Conservation (phyloP, 2,113 vertebrate genomes). For the Phocoena sinus region DNA sequence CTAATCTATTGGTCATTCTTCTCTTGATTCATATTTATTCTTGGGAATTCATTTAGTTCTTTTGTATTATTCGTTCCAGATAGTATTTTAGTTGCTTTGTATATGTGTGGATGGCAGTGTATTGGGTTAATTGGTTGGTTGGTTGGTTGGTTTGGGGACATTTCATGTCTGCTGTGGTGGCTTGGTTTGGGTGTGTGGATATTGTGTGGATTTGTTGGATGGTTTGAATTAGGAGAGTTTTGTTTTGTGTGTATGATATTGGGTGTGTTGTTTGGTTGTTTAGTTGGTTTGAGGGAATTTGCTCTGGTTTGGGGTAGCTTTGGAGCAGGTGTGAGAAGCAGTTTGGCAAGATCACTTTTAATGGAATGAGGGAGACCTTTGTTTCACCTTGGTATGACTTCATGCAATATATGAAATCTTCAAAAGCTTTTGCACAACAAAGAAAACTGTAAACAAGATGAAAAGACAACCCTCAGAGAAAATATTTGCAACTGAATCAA, state of each 20-base stretch:
- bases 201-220: not conserved
- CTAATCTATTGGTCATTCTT: not conserved
- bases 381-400: not conserved
- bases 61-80: not conserved
- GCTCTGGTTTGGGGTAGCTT: not conserved
- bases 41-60: not conserved
- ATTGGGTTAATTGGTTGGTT: not conserved
- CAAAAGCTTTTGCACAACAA: too few species aligned
- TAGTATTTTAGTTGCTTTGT: not conserved
- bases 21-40: not conserved
- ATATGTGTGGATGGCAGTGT: not conserved
- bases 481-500: too few species aligned
- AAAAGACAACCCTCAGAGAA: too few species aligned
- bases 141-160: not conserved
- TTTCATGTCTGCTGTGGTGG: not conserved
- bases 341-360: not conserved
- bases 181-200: not conserved
- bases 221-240: not conserved
- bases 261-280: not conserved
- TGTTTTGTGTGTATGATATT: not conserved
- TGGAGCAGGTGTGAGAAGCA: not conserved
- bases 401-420: not conserved
- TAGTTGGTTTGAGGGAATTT: not conserved
- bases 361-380: not conserved
- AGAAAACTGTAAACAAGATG: too few species aligned